Evolutionary conservation across 2,888 invertebrate species (phyloP).

Genomic region (Ypsolopha scabrella): DNA sequence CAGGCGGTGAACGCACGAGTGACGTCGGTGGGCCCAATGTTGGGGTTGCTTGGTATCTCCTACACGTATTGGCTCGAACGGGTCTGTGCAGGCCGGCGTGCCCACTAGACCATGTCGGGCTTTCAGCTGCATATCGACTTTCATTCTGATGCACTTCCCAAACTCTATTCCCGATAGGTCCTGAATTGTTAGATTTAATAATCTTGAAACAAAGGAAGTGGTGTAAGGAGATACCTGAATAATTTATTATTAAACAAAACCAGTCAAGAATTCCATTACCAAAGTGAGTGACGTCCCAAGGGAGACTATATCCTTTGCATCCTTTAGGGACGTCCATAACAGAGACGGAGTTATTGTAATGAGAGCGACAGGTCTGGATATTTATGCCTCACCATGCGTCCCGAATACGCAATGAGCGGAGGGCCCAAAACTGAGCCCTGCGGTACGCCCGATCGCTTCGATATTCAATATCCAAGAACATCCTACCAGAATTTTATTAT

Average conservation of each 20-base stretch:
- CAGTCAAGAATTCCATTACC: conserved; percentile 48
- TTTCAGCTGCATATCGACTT: conserved; percentile 37
- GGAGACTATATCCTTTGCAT: conserved; percentile 45
- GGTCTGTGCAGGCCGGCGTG: conserved; percentile 21
- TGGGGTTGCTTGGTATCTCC: conserved; percentile 40
- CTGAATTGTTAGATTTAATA: background rate
- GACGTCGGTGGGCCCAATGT: conserved; percentile 6
- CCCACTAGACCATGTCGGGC: conserved; percentile 47
- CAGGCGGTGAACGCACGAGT: conserved; percentile 28
- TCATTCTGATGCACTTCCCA: conserved; percentile 7
- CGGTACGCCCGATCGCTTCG: conserved; percentile 14
- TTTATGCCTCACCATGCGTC: conserved; percentile 59
- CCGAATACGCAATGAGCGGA: conserved; percentile 54
- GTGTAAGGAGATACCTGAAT: background rate
- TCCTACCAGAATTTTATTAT: conserved; percentile 25
- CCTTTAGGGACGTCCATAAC: conserved; percentile 42
- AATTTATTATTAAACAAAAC: background rate
- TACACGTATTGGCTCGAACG: conserved; percentile 35
- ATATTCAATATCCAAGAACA: conserved; percentile 36
- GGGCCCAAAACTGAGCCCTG: conserved; percentile 12
- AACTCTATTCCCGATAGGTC: background rate
- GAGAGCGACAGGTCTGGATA: conserved; percentile 57
- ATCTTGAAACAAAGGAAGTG: background rate
- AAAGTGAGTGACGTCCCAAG: conserved; percentile 52
- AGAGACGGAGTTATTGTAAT: conserved; percentile 59